A percentile compares a stretch with the other conserved stretches of the same genome.
Conservation (phyloP, 2,797 vertebrate species). For the Danio aesculapii region DNA sequence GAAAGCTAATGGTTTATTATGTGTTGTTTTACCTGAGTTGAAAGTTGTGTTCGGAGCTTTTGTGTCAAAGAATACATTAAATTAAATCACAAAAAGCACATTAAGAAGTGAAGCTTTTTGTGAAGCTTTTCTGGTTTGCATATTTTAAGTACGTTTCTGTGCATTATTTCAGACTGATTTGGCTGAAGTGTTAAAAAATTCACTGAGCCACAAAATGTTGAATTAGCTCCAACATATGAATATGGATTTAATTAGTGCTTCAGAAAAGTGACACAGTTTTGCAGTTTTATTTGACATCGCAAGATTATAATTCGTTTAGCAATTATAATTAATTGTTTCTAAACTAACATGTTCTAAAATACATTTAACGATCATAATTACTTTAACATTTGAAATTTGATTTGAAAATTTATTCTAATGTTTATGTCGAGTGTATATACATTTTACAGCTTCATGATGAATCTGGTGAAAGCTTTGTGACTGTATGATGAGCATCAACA, state of each 20-base stretch:
- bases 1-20: constrained; percentile 28
- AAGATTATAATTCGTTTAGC: not conserved
- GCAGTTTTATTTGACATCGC: not conserved
- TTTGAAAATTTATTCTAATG: no score
- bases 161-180: constrained; percentile 11
- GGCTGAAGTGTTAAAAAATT: not conserved
- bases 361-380: no score
- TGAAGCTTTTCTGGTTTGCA: not conserved
- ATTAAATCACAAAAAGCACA: not conserved
- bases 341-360: no score
- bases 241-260: constrained; percentile 1
- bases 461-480: no score
- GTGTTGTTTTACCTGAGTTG: constrained; percentile 17
- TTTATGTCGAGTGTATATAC: no score
- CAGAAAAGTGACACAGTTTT: not conserved
- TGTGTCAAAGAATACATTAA: not conserved
- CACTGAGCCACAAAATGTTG: not conserved
- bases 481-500: no score
- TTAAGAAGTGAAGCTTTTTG: not conserved
- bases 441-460: no score
- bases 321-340: not conserved
- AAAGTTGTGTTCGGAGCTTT: not conserved
- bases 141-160: not conserved
- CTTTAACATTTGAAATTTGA: no score
- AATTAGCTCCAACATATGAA: not conserved